Conservation (phyloP, 2,888 invertebrate genomes). For the Himalopsyche anomala region DNA sequence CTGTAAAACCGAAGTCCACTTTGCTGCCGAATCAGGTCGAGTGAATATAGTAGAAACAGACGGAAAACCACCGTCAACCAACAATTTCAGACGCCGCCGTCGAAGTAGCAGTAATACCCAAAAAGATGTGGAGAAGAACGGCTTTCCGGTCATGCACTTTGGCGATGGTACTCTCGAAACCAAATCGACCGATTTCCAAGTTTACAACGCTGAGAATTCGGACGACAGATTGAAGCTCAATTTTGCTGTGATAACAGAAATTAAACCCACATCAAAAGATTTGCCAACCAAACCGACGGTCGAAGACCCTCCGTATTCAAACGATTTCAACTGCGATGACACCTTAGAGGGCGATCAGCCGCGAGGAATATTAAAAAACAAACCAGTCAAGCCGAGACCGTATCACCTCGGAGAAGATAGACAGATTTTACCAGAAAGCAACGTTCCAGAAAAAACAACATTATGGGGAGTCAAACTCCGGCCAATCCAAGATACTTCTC, state of each 20-base stretch:
- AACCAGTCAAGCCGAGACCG: constrained; percentile 84
- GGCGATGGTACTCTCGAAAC: constrained; percentile 73
- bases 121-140: constrained; percentile 72
- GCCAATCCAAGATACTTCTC: constrained; percentile 69
- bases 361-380: constrained; percentile 85
- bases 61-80: constrained; percentile 90
- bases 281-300: constrained; percentile 59
- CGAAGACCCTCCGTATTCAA: constrained; percentile 55
- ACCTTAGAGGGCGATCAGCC: constrained; percentile 74
- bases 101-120: constrained; percentile 76
- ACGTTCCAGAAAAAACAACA: constrained; percentile 60
- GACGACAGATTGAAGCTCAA: constrained; percentile 65
- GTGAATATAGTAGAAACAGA: constrained; percentile 93
- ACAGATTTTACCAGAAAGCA: constrained; percentile 69
- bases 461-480: constrained; percentile 76
- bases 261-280: constrained; percentile 60
- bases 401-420: constrained; percentile 84
- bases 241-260: constrained; percentile 66
- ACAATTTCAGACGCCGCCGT: constrained; percentile 85
- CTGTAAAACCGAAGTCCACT: constrained; percentile 92
- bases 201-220: constrained; percentile 63
- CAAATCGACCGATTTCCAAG: not conserved
- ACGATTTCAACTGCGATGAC: constrained; percentile 66
- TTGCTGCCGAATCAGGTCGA: constrained; percentile 89
- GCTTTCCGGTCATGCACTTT: constrained; percentile 81